Evolutionary conservation across 2,113 vertebrate species (phyloP), one percentile per base, ranked within the genome.

Genomic region (Mustela nigripes): DNA sequence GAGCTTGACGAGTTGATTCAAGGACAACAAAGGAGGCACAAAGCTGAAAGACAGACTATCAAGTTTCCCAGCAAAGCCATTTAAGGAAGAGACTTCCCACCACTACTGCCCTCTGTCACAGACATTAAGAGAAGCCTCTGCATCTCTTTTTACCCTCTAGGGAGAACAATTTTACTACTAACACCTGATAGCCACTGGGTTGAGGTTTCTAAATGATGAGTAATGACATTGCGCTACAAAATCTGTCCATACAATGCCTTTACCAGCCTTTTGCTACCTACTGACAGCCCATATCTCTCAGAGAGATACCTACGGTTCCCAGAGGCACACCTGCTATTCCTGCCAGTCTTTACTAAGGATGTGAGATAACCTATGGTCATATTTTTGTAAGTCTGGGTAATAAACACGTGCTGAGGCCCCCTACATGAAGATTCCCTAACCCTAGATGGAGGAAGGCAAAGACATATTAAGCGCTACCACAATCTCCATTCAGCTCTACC

Each of bases 51-150:
- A 18, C 42, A 76, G 26, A 31, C 24, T 28, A 18, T 11, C 8
- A 45, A 28, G 56, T 33, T 67, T 56, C 21, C 69, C 5, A 84
- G 28, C 5, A 26, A 36, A 36, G 18, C 7, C 82, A 48, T 7
- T 7, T 3, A 7, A 86, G n/a, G 12, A 82, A 36, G 45, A 84
- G 19, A 26, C 16, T 12, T 7, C 50, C 39, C 18, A 53, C 31
- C 14, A 31, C 22, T 7, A 14, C 33, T 24, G 65, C 3, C 26
- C 2, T 9, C 8, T 2, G 18, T 16, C 28, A 4, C 5, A 9
- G 21, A 9, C 31, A 36, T 24, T 19, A 62, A 62, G 45, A 39
- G 12, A 39, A 24, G 19, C 2, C 15, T 78, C 45, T 92, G 11
- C 12, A 26, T 28, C 28, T 36, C n/a, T 33, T 22, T 16, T 16